Evolutionary conservation across 2,113 vertebrate genomes (phyloP).

Genomic region (Amia ocellicauda): DNA sequence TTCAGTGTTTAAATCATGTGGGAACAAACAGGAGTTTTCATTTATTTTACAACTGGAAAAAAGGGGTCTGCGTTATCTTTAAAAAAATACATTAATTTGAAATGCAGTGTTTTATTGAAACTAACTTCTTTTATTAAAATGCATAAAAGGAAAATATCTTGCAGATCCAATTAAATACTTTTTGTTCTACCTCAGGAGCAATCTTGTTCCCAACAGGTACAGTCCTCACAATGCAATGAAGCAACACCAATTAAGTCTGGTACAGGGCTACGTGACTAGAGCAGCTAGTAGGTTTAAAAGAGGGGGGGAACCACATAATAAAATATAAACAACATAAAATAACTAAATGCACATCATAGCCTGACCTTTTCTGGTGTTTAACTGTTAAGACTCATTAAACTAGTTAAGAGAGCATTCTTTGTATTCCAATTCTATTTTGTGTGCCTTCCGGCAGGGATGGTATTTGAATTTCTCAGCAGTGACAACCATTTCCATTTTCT

Average conservation of each 20-base stretch:
- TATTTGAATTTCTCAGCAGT: constrained; percentile 3
- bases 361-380: no score
- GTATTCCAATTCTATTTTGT: not conserved
- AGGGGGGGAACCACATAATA: constrained; percentile 25
- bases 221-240: constrained; percentile 25
- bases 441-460: constrained; percentile 7
- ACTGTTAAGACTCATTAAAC: no score
- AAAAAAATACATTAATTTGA: no score
- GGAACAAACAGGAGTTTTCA: not conserved
- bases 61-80: no score
- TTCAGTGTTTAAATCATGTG: not conserved
- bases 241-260: constrained; percentile 41
- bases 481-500: constrained; percentile 27
- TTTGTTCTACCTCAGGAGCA: constrained; percentile 37
- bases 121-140: no score
- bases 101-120: no score
- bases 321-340: constrained; percentile 17
- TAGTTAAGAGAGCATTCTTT: no score
- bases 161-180: constrained; percentile 49
- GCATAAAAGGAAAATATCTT: constrained; percentile 17
- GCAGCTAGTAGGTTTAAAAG: constrained; percentile 22
- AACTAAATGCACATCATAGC: no score
- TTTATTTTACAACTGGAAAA: not conserved
- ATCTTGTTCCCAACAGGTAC: constrained; percentile 42
- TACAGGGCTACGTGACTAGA: constrained; percentile 21